Percentiles rank a stretch among this genome's conserved stretches.
These are phyloP conservation scores for Tethya wilhelma DNA, from an alignment of 37 sponge, comb jelly and placozoan genomes.

Conservation along the genomic window DNA sequence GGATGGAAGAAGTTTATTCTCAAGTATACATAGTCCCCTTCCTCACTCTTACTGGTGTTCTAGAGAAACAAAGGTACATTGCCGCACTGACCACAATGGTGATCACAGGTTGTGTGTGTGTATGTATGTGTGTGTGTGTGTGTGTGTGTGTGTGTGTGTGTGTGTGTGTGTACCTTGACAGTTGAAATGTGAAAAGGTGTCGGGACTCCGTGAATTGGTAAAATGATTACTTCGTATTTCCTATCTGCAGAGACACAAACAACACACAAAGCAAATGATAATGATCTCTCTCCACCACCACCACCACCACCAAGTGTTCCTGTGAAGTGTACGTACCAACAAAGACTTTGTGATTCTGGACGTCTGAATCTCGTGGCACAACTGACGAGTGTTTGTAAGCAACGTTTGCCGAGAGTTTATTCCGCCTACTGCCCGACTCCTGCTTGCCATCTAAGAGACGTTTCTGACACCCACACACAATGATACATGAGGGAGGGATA, in stretches of 20 bases:
- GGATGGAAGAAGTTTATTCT: slow-evolving; percentile 95
- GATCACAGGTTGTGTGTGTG: too few species aligned
- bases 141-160: too few species aligned
- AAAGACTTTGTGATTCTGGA: slow-evolving; percentile 84
- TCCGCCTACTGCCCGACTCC: slow-evolving; percentile 23
- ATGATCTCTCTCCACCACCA: neutral
- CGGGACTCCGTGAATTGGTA: slow-evolving; percentile 90
- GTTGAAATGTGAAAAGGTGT: slow-evolving; percentile 95
- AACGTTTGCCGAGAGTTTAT: slow-evolving; percentile 66
- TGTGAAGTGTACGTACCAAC: slow-evolving; percentile 74
- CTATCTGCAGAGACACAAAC: slow-evolving; percentile 37
- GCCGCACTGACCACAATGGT: too few species aligned
- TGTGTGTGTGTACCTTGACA: slow-evolving; percentile 79
- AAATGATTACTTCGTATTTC: slow-evolving; percentile 87
- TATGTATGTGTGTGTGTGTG: too few species aligned
- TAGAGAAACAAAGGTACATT: slow-evolving; percentile 11
- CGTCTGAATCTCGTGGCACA: slow-evolving; percentile 89
- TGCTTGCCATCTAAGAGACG: slow-evolving; percentile 50
- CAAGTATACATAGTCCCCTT: slow-evolving; percentile 94
- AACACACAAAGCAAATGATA: neutral
- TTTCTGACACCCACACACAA: slow-evolving; percentile 28
- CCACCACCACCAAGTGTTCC: neutral
- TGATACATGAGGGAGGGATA: too few species aligned
- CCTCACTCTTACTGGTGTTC: slow-evolving; percentile 97
- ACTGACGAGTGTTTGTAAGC: slow-evolving; percentile 88